Percentiles rank a stretch among this genome's conserved stretches.
Evolutionary conservation across 1,140 invertebrate genomes (phyloP).

Genomic region (Drosophila guanche): DNA sequence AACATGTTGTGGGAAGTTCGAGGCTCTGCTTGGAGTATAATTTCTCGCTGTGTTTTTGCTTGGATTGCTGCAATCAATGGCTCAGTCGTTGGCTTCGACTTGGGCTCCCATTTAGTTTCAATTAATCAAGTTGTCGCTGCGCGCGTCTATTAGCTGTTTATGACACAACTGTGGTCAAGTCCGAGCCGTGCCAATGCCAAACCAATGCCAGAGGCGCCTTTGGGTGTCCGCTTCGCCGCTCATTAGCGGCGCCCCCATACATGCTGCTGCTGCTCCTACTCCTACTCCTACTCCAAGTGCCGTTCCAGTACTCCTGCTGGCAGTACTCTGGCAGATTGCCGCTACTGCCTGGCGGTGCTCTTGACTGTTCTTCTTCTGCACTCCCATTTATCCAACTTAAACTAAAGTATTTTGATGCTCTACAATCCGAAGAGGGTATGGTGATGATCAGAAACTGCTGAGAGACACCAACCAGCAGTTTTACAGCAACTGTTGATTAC

Average conservation of each 20-base stretch:
- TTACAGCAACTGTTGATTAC: too few species aligned
- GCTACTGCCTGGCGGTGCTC: conserved; percentile 60
- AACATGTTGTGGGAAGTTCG: too few species aligned
- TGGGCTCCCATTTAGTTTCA: conserved; percentile 67
- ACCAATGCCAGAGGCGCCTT: conserved; percentile 1
- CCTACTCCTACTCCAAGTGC: neutral
- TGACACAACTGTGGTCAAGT: conserved; percentile 51
- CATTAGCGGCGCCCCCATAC: conserved; percentile 71
- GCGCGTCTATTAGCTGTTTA: conserved; percentile 78
- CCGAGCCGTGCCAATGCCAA: neutral
- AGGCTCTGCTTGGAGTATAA: too few species aligned
- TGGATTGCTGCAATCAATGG: conserved; percentile 16
- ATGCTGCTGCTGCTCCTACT: conserved; percentile 3
- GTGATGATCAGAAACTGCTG: too few species aligned
- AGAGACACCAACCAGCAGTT: too few species aligned
- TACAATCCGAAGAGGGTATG: neutral
- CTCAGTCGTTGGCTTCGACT: conserved; percentile 5
- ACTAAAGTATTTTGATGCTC: neutral
- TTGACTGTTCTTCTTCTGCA: conserved; percentile 9
- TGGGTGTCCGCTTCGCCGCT: conserved; percentile 41
- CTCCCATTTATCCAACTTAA: neutral
- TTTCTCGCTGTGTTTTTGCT: too few species aligned
- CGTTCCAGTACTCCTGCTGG: too few species aligned
- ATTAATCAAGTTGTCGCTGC: conserved; percentile 79
- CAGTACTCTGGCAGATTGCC: too few species aligned